Evolutionary conservation across 2,113 vertebrate genomes (phyloP).

Genomic region (Garra rufa): DNA sequence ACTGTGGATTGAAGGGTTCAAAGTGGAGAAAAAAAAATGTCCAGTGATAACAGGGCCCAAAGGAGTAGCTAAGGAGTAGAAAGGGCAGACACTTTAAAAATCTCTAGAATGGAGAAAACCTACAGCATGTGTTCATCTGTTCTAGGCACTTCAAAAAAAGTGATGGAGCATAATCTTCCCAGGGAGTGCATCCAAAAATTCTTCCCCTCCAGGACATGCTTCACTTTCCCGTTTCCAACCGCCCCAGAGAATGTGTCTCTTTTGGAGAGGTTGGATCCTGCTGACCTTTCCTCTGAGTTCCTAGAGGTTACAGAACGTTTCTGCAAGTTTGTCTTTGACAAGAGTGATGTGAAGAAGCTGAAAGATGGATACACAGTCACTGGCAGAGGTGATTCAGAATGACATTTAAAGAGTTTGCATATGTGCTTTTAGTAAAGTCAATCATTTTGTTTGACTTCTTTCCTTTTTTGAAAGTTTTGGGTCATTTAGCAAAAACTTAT

Average conservation of each 20-base stretch:
- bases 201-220: constrained; percentile 62
- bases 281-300: constrained; percentile 52
- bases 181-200: constrained; percentile 61
- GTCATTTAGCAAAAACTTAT: constrained; percentile 56
- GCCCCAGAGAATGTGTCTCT: constrained; percentile 43
- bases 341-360: constrained; percentile 55
- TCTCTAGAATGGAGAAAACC: background rate
- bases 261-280: constrained; percentile 56
- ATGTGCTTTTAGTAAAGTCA: background rate
- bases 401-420: background rate
- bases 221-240: constrained; percentile 57
- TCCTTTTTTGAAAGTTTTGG: constrained; percentile 52
- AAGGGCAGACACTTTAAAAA: background rate
- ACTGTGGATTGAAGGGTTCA: background rate
- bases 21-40: background rate
- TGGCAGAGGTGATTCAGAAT: constrained; percentile 59
- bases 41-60: background rate
- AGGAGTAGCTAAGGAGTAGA: background rate
- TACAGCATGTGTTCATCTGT: background rate
- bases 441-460: background rate
- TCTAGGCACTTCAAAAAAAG: background rate
- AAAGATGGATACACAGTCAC: constrained; percentile 56
- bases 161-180: constrained; percentile 54
- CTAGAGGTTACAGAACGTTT: constrained; percentile 45
- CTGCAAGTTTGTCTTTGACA: constrained; percentile 56